Evolutionary conservation across 2,113 vertebrate species (phyloP).

Genomic region (Sinocyclocheilus grahami): DNA sequence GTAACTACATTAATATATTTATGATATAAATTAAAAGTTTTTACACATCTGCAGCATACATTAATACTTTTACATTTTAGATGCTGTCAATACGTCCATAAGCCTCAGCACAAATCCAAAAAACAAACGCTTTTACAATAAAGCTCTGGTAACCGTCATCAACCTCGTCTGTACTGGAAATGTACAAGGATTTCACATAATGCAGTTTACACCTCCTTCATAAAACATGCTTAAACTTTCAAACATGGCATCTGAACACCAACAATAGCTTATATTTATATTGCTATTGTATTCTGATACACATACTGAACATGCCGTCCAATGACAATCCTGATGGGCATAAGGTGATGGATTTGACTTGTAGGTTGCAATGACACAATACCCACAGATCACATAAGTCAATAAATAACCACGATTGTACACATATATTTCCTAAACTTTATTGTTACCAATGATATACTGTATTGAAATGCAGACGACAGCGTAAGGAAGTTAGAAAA

Average conservation of each 20-base stretch:
- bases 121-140: background rate
- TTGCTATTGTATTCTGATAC: background rate
- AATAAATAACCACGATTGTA: background rate
- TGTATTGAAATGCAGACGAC: background rate
- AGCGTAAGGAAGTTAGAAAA: conserved; percentile 11
- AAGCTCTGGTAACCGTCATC: background rate
- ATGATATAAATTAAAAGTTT: background rate
- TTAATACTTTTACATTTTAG: background rate
- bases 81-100: background rate
- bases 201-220: background rate
- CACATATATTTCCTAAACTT: background rate
- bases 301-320: background rate
- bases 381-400: background rate
- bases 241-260: background rate
- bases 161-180: background rate
- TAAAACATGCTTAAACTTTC: background rate
- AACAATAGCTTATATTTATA: conserved; percentile 15
- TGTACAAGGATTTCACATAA: background rate
- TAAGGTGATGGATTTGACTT: background rate
- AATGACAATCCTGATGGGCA: background rate
- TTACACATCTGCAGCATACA: background rate
- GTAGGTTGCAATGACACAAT: background rate
- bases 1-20: background rate
- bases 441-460: background rate
- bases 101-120: background rate